phyloP scores from a whole-genome alignment of 2,888 invertebrate genomes.

The Atherix ibis region DNA sequence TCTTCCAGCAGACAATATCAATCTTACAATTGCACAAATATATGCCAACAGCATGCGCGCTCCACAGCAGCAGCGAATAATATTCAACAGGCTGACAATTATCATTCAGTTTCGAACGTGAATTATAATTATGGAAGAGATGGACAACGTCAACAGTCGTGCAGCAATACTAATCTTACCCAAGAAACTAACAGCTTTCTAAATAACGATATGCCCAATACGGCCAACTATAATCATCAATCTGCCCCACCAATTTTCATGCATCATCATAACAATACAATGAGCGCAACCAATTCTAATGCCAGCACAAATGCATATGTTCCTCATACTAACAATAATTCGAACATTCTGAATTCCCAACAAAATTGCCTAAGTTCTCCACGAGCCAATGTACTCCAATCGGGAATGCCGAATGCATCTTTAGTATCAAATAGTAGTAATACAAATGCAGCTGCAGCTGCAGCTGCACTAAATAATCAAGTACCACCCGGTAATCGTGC shows the following conservation, averaged over 20 bases:
- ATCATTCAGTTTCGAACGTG: background rate
- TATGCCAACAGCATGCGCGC: slow-evolving; percentile 2
- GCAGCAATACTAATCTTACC: slow-evolving; percentile 3
- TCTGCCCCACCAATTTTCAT: slow-evolving; percentile 28
- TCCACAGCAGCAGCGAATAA: slow-evolving; percentile 1
- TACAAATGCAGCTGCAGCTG: slow-evolving; percentile 13
- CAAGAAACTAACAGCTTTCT: slow-evolving; percentile 6
- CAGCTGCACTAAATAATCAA: slow-evolving; percentile 64
- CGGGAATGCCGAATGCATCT: slow-evolving; percentile 18
- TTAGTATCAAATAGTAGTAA: slow-evolving; percentile 22
- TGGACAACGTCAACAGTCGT: no score
- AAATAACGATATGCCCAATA: slow-evolving; percentile 15
- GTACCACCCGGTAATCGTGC: slow-evolving; percentile 80
- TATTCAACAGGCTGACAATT: background rate
- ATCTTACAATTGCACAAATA: slow-evolving; percentile 6
- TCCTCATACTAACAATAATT: slow-evolving; percentile 10
- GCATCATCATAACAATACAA: slow-evolving; percentile 30
- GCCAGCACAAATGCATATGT: slow-evolving; percentile 14
- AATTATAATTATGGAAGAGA: no score
- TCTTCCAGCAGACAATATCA: slow-evolving; percentile 8
- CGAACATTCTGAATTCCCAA: slow-evolving; percentile 10
- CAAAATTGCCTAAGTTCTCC: slow-evolving; percentile 13
- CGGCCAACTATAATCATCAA: slow-evolving; percentile 12
- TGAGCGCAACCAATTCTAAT: slow-evolving; percentile 16
- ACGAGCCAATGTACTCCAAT: slow-evolving; percentile 6